A percentile compares a stretch with the other conserved stretches of the same genome.
phyloP scores from a whole-genome alignment of 2,797 vertebrate genomes.

The Brachyrhaphis roseni region DNA sequence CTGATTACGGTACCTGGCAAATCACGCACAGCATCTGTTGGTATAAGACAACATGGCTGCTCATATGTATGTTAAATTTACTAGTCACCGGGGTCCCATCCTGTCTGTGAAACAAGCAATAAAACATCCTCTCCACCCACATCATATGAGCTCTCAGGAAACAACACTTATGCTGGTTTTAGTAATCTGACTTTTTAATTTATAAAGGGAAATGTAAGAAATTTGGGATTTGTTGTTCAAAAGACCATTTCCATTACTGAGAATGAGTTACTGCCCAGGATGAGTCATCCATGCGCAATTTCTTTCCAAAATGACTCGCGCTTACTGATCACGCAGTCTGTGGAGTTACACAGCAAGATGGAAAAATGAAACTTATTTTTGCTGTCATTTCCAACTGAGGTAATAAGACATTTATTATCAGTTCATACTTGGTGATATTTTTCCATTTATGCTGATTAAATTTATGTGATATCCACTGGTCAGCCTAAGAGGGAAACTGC shows the following conservation, averaged over 20 bases:
- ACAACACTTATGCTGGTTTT: neutral
- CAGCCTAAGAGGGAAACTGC: neutral
- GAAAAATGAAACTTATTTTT: neutral
- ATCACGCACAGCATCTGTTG: neutral
- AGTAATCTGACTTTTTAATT: conserved; percentile 1
- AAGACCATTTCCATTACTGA: neutral
- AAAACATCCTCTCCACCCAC: neutral
- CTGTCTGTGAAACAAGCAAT: conserved; percentile 3
- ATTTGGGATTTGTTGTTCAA: neutral
- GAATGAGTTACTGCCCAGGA: neutral
- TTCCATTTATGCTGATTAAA: neutral
- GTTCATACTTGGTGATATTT: neutral
- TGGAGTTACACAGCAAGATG: neutral
- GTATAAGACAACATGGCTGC: neutral
- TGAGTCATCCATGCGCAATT: neutral
- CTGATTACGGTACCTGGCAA: neutral
- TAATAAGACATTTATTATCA: neutral
- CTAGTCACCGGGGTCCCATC: neutral
- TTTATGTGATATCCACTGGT: neutral
- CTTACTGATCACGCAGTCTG: neutral
- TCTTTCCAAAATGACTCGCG: neutral
- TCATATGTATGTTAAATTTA: neutral
- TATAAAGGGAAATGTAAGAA: neutral
- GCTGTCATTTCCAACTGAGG: neutral
- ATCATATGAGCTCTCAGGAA: neutral